These are phyloP conservation scores for Helicoverpa zea DNA, from an alignment of 1,140 invertebrate species.

Conservation along the genomic window DNA sequence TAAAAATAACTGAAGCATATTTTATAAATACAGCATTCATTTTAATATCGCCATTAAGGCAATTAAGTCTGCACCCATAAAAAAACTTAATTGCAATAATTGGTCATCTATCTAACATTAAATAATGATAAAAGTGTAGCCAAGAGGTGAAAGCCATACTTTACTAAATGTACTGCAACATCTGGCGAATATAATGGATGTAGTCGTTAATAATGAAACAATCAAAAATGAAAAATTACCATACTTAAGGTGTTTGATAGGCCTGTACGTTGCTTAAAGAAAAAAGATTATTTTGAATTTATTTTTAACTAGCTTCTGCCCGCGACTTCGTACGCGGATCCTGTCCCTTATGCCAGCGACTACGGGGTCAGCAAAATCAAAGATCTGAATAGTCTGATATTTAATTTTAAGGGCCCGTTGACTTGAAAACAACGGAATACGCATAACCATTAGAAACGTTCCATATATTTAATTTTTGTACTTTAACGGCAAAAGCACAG, in stretches of 20 bases:
- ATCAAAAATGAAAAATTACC: conserved; percentile 30
- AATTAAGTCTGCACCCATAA: background rate
- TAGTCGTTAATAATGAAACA: conserved; percentile 38
- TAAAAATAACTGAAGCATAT: no score
- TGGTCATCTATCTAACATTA: conserved; percentile 1
- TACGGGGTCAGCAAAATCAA: no score
- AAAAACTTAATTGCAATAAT: conserved; percentile 30
- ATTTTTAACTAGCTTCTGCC: no score
- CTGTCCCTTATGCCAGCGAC: no score
- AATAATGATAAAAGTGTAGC: conserved; percentile 3
- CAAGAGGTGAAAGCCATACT: conserved; percentile 43
- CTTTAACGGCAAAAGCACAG: no score
- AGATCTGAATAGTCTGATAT: no score
- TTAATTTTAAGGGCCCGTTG: no score
- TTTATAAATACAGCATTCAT: no score
- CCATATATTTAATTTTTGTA: no score
- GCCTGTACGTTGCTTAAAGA: background rate
- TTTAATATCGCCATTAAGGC: background rate
- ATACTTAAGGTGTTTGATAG: background rate
- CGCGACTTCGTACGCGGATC: no score
- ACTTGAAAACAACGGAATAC: no score
- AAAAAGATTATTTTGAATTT: background rate
- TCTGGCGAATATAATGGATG: conserved; percentile 47
- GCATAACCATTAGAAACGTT: no score
- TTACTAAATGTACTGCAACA: conserved; percentile 29